Percentiles rank a stretch among this genome's conserved stretches.
These are phyloP conservation scores for Myotis findleyi DNA, from an alignment of 2,797 vertebrate species.

Conservation along the genomic window DNA sequence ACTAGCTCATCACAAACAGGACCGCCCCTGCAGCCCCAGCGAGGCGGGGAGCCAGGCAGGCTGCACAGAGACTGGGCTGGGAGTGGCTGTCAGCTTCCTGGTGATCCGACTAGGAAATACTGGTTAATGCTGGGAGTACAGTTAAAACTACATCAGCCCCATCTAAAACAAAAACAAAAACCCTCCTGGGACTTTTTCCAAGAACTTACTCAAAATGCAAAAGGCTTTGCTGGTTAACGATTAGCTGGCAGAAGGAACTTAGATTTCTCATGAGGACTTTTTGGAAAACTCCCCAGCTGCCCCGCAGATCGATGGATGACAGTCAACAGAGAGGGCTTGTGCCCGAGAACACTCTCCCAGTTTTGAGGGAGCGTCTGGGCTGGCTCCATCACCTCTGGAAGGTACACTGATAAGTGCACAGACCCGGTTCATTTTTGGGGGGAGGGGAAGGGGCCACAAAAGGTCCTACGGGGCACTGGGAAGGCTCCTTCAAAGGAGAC, in stretches of 20 bases:
- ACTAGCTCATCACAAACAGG: neutral
- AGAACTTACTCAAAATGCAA: conserved; percentile 42
- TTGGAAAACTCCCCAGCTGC: neutral
- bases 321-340: neutral
- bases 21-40: neutral
- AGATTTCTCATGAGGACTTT: neutral
- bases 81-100: conserved; percentile 5
- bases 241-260: conserved; percentile 23
- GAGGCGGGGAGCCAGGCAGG: neutral
- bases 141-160: conserved; percentile 70
- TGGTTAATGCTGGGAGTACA: conserved; percentile 48
- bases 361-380: neutral
- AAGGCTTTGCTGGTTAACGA: neutral
- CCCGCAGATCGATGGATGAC: neutral
- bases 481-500: neutral
- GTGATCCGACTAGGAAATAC: neutral
- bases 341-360: neutral
- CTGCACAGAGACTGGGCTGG: neutral
- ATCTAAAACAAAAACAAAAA: neutral
- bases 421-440: neutral
- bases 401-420: neutral
- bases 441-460: neutral
- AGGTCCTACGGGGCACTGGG: neutral
- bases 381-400: neutral
- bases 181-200: neutral